Evolutionary conservation across 2,797 vertebrate genomes (phyloP).

Genomic region (Chrysolophus pictus): DNA sequence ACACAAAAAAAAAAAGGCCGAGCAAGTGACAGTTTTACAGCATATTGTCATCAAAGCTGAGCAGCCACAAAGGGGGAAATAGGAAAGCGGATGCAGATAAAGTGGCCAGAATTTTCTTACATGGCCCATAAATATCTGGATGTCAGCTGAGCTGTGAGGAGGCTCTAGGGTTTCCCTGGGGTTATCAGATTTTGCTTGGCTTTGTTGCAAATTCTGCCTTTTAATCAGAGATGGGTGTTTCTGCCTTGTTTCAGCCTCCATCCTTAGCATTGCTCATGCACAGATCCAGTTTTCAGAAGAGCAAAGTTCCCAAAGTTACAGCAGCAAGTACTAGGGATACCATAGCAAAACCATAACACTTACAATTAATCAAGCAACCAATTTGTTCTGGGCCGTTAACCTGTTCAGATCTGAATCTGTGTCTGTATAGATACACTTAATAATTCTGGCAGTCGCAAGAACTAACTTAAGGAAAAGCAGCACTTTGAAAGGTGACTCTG

Average conservation of each 20-base stretch:
- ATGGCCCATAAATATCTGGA: not conserved
- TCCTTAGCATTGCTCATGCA: fast-evolving
- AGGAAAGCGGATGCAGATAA: not conserved
- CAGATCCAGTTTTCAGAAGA: not conserved
- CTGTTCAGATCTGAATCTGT: not conserved
- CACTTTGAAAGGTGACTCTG: not conserved
- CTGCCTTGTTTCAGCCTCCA: not conserved
- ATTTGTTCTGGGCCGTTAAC: not conserved
- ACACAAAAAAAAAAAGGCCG: not conserved
- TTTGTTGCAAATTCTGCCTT: not conserved
- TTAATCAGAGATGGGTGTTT: not conserved
- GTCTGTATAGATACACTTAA: not conserved
- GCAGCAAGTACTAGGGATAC: not conserved
- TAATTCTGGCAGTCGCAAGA: not conserved
- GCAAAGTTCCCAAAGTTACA: not conserved
- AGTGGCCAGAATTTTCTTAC: not conserved
- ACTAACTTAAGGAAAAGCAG: not conserved
- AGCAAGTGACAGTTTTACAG: not conserved
- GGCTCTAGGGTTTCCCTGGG: not conserved
- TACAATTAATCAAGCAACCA: not conserved
- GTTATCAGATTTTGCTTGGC: not conserved
- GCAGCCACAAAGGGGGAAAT: not conserved
- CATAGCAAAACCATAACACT: not conserved
- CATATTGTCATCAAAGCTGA: not conserved
- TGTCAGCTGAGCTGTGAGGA: not conserved